Conservation (phyloP, 1,140 invertebrate genomes). For the Drosophila kanapiae region DNA sequence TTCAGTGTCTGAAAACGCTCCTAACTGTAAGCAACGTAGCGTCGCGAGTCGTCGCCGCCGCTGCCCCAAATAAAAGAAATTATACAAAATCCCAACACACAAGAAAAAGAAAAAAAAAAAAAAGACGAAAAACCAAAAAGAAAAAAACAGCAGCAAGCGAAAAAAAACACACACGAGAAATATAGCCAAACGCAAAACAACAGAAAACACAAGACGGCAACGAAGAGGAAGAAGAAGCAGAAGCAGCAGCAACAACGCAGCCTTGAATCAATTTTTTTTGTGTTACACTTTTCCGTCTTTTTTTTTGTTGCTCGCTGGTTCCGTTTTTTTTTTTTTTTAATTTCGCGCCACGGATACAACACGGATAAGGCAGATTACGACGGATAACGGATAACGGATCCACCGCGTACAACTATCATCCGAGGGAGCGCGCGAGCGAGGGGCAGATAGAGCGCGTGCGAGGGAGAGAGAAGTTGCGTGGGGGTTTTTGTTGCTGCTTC, state of each 20-base stretch:
- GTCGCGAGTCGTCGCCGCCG: slow-evolving; percentile 39
- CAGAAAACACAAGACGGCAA: slow-evolving; percentile 7
- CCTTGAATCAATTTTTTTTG: slow-evolving; percentile 47
- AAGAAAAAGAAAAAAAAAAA: slow-evolving; percentile 15
- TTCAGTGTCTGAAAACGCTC: slow-evolving; percentile 76
- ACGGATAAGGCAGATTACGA: slow-evolving; percentile 30
- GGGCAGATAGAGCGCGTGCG: slow-evolving; percentile 6
- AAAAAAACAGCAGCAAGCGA: slow-evolving; percentile 23
- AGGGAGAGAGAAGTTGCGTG: slow-evolving; percentile 24
- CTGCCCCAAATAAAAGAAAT: slow-evolving; percentile 28
- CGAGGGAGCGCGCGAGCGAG: slow-evolving; percentile 7
- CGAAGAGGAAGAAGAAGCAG: neutral
- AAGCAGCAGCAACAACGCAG: slow-evolving; percentile 19
- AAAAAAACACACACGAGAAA: slow-evolving; percentile 20
- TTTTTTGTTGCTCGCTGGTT: slow-evolving; percentile 10
- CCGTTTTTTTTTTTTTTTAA: slow-evolving; percentile 20
- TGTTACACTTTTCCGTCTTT: slow-evolving; percentile 20
- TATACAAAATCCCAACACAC: slow-evolving; percentile 17
- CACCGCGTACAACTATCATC: slow-evolving; percentile 10
- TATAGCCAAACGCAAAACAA: slow-evolving; percentile 33
- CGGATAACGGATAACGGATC: slow-evolving; percentile 15
- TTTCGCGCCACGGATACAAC: slow-evolving; percentile 46
- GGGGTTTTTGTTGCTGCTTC: slow-evolving; percentile 33
- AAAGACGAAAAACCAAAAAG: slow-evolving; percentile 11
- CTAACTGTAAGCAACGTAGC: slow-evolving; percentile 72